Evolutionary conservation across 2,113 vertebrate genomes (phyloP), one percentile per base, ranked within the genome.

Genomic region (Cariama cristata): DNA sequence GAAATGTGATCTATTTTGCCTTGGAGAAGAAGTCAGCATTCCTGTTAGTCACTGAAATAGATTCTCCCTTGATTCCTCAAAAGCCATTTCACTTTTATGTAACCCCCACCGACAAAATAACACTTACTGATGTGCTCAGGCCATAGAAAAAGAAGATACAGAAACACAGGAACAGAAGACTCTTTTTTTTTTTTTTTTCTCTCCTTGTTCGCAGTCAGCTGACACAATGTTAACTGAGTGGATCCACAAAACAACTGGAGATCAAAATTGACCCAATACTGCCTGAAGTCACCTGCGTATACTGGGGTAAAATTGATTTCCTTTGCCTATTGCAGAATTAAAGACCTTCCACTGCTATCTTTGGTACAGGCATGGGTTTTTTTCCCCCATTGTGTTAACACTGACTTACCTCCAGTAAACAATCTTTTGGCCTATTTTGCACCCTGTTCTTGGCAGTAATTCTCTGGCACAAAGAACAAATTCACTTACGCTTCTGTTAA

Each of bases 341-440:
- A 40, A 59, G 20, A 47, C 44, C 16, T 69, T 76, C 55, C 47
- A 30, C 13, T 14, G 24, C 68, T 75, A 10, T 42, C 77, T 74
- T 71, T 60, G 56, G n/a, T 38, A 42, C 0, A 56, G n/a, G n/a
- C 3, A 1, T 6, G 18, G 8, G 1, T 0, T 30, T 59, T 24
- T 47, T 66, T 15, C 2, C 12, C 42, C 32, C 38, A 28, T 9
- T 21, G 47, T 17, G n/a, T 49, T 79, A 95, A 74, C 49, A 72
- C 12, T 52, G 27, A 68, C 38, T 87, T 76, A 83, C 23, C 63
- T 88, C 45, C 83, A 74, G 42, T 35, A 90, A 90, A 47, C 32
- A 86, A 53, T 12, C 59, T 68, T 67, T 42, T 50, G 53, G 44
- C 24, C 58, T 80, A 47, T 44, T 73, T 14, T 60, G 44, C 2